These are phyloP conservation scores for Hybognathus amarus DNA, from an alignment of 2,797 vertebrate genomes.

Conservation along the genomic window DNA sequence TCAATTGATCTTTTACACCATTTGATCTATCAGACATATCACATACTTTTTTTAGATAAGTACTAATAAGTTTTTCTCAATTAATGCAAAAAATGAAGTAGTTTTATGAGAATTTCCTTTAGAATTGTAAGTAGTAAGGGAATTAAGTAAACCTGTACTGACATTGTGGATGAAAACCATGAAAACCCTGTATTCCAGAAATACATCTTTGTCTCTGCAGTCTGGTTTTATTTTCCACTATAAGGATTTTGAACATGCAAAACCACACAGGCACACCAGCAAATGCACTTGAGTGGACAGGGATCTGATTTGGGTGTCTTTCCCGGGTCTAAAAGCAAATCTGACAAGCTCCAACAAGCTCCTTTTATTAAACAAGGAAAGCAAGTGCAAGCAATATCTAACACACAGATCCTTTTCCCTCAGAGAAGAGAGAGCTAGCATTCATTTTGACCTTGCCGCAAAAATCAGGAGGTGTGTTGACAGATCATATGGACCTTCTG, in stretches of 20 bases:
- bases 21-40: neutral
- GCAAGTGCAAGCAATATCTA: constrained; percentile 54
- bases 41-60: too few relatives aligned
- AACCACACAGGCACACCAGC: constrained; percentile 43
- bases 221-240: constrained; percentile 39
- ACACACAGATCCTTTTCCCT: constrained; percentile 45
- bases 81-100: neutral
- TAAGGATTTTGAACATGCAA: constrained; percentile 48
- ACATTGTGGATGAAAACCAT: constrained; percentile 28
- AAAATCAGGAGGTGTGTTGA: constrained; percentile 55
- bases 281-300: constrained; percentile 52
- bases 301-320: constrained; percentile 52
- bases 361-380: constrained; percentile 61
- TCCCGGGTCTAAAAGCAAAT: constrained; percentile 57
- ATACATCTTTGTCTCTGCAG: constrained; percentile 1
- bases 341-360: constrained; percentile 57
- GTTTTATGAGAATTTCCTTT: neutral
- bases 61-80: neutral
- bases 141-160: neutral
- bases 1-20: neutral
- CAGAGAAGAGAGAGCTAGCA: constrained; percentile 44
- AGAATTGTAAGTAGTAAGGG: neutral
- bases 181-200: constrained; percentile 6
- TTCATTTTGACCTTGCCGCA: constrained; percentile 60
- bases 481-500: constrained; percentile 50